Base-by-base conservation (phyloP, 2,113 vertebrate genomes). In the Callaeas wilsoni region DNA sequence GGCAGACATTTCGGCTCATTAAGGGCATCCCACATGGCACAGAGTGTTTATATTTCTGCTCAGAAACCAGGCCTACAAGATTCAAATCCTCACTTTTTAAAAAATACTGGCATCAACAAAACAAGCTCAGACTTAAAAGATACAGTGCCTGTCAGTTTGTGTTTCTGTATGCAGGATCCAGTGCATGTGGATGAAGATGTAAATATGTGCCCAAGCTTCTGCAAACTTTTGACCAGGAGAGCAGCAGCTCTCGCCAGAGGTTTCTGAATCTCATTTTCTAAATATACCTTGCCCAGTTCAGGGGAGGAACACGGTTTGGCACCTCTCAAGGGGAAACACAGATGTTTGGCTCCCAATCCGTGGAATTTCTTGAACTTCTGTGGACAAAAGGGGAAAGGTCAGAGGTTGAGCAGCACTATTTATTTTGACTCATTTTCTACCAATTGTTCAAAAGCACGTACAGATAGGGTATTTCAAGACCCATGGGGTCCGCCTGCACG, bases 291-390 rank as follows among this genome's bases (percentile, higher is more conserved):
- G 55, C 68, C 39, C 4, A 0, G 7, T 52, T 89, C 70, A 82
- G 0, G 0, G 55, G 63, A 52, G 35, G 44, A 90, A 49, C 32
- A 70, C 1, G 35, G 29, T 41, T 92, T 88, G 96, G 49, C 84
- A 73, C 67, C 77, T 91, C 84, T 41, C 5, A 0, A 62, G 37
- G 70, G 59, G 74, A 84, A 93, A 73, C 46, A 67, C 77, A 91
- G 87, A 93, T 94, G 87, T 95, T 92, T 96, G 91, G 81, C 84
- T 96, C 30, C 47, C 1, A 4, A 11, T 37, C 39, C 22, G 67
- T 70, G 89, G 91, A 95, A 96, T 94, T 95, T 85, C 77, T 94
- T 93, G 81, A 94, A 89, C 89, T 83, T 89, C 59, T 85, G 25
- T 87, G 89, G 44, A 95, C 91, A 92, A 94, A 93, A 94, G 78